Evolutionary conservation across 2,797 vertebrate species (phyloP), one percentile per base, ranked within the genome.

Genomic region (Tragelaphus oryx): DNA sequence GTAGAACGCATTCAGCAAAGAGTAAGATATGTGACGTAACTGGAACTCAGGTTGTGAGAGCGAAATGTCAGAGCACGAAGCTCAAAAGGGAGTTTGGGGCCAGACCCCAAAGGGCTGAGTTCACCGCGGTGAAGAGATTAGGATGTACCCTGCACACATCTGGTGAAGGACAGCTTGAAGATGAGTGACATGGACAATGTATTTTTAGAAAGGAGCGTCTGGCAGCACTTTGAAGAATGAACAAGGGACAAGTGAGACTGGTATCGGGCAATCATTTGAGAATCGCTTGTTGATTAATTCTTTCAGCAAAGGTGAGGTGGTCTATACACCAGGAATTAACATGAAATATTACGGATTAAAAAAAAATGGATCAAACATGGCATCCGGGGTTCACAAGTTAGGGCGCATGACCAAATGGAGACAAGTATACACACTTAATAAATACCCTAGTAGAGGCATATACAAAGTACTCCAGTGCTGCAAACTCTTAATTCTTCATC

Each of bases 391-490:
- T 83, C 76, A 80, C 46, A 22, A 3, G 60, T 24, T 28, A 41
- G 48, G 24, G 30, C 28, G 8, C 10, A 1, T 9, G 20, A 28
- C 44, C 46, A 79, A 30, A 37, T 11, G 37, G 18, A 20, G 55
- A 22, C 41, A 54, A 28, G 86, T 5, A 20, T 0, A 10, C 14
- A 28, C 5, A 48, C 41, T 5, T 4, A 41, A 24, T 14, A 75
- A 28, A 6, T 26, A 18, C 4, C 37, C 8, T 5, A 1, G 1
- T 6, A 6, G 46, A 18, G 8, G 44, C 30, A 2, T 7, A 1
- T 2, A 1, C n/a, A 33, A 5, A 14, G 11, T 1, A 4, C 10
- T 3, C 18, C 0, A 2, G 6, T 13, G 30, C 16, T 6, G 0
- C 44, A 7, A 1, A 30, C 2, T 6, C 5, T 62, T 16, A 2